A percentile compares a stretch with the other conserved stretches of the same genome.
These are phyloP conservation scores for Periphyllus acericola DNA, from an alignment of 2,888 invertebrate genomes.

Conservation along the genomic window DNA sequence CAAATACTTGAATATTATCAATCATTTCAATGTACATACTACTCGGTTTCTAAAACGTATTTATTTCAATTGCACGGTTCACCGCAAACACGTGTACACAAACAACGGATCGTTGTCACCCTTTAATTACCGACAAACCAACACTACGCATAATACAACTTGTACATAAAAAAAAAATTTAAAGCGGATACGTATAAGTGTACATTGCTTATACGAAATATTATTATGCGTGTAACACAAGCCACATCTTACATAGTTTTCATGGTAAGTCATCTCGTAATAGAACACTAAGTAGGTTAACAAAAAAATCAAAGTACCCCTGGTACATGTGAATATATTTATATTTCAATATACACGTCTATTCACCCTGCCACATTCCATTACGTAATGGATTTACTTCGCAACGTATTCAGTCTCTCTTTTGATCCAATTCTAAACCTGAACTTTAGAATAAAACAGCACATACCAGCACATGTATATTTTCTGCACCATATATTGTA, in stretches of 20 bases:
- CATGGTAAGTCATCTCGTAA: background rate
- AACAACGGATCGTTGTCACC: too few relatives aligned
- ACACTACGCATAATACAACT: too few relatives aligned
- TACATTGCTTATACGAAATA: background rate
- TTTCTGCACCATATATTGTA: conserved; percentile 44
- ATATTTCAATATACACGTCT: conserved; percentile 32
- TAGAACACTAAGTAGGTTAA: conserved; percentile 20
- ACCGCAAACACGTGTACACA: too few relatives aligned
- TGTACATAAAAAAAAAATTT: too few relatives aligned
- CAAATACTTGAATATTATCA: background rate
- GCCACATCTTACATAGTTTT: conserved; percentile 13
- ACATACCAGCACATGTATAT: conserved; percentile 32
- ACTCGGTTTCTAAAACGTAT: background rate
- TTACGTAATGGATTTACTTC: conserved; percentile 55
- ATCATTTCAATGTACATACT: background rate
- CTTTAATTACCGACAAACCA: too few relatives aligned
- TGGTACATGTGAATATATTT: conserved; percentile 20
- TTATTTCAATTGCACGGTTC: too few relatives aligned
- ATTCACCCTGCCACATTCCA: conserved; percentile 42
- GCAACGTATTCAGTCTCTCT: conserved; percentile 16
- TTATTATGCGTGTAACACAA: background rate
- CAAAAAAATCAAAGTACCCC: conserved; percentile 20
- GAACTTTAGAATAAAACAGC: conserved; percentile 39
- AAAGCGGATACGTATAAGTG: background rate
- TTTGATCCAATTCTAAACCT: conserved; percentile 44